Conservation (phyloP, 2,888 invertebrate genomes). For the Byasa hedistus region DNA sequence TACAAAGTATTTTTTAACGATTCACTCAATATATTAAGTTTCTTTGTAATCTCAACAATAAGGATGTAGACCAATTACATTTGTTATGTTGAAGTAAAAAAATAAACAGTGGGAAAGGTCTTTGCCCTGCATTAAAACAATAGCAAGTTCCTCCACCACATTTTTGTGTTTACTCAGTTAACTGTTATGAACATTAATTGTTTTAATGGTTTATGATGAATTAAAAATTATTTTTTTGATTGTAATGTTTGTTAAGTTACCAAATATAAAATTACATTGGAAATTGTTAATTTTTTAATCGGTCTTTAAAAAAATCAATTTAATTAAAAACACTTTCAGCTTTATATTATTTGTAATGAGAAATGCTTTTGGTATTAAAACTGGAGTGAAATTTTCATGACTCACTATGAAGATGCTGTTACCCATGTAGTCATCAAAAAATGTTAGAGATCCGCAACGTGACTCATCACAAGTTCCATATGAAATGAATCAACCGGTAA, state of each 20-base stretch:
- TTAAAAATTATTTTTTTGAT: background rate
- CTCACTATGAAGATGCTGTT: background rate
- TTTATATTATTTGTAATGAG: background rate
- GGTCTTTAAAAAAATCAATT: too few species aligned
- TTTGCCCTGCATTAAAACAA: background rate
- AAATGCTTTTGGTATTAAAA: background rate
- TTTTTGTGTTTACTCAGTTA: slow-evolving; percentile 2
- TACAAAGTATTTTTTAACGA: too few species aligned
- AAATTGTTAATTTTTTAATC: too few species aligned
- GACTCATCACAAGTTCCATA: background rate
- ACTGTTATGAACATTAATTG: background rate
- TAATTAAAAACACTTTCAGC: background rate
- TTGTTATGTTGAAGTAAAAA: background rate
- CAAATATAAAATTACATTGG: too few species aligned
- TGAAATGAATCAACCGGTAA: background rate
- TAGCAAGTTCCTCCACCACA: background rate
- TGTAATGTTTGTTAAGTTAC: too few species aligned
- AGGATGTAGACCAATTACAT: background rate
- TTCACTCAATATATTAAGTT: too few species aligned
- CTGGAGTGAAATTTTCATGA: background rate
- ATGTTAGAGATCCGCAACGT: background rate
- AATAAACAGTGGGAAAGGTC: background rate
- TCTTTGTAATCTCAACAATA: too few species aligned
- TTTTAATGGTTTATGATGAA: background rate
- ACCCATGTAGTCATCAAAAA: background rate